Evolutionary conservation across 2,888 invertebrate genomes (phyloP).

Genomic region (Oegoconia quadripuncta): DNA sequence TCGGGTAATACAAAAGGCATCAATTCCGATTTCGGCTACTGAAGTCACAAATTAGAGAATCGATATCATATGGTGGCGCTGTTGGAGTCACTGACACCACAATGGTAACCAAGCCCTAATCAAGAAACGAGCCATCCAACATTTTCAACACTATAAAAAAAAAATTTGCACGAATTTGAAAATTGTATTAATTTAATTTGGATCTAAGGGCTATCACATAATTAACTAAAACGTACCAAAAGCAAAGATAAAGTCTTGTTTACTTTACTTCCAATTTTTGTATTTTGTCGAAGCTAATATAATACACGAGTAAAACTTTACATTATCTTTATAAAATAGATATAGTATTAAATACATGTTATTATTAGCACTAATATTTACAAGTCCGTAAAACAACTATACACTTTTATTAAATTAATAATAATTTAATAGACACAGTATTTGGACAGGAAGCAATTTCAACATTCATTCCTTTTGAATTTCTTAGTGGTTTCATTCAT

Average conservation of each 20-base stretch:
- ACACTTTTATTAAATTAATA: constrained; percentile 64
- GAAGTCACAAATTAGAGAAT: too few relatives aligned
- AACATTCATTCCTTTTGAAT: constrained; percentile 73
- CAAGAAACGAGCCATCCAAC: too few relatives aligned
- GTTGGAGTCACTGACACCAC: too few relatives aligned
- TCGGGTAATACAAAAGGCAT: too few relatives aligned
- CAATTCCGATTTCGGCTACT: too few relatives aligned
- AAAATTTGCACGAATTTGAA: neutral
- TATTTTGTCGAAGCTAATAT: constrained; percentile 69
- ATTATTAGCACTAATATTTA: constrained; percentile 68
- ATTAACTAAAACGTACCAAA: constrained; percentile 36
- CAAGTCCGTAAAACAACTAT: constrained; percentile 64
- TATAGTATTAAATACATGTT: constrained; percentile 74
- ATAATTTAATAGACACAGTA: constrained; percentile 70
- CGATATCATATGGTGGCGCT: too few relatives aligned
- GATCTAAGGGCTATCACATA: constrained; percentile 30
- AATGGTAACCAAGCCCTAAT: too few relatives aligned
- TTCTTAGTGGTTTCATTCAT: constrained; percentile 68
- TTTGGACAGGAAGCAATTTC: constrained; percentile 49
- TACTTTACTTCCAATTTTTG: constrained; percentile 51
- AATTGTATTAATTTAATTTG: constrained; percentile 28
- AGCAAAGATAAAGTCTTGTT: constrained; percentile 34
- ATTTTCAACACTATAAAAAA: too few relatives aligned
- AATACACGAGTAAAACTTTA: constrained; percentile 68
- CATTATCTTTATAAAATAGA: constrained; percentile 70